Evolutionary conservation across 1,140 invertebrate species (phyloP), one percentile per base, ranked within the genome.

Genomic region (Dermatophagoides farinae): DNA sequence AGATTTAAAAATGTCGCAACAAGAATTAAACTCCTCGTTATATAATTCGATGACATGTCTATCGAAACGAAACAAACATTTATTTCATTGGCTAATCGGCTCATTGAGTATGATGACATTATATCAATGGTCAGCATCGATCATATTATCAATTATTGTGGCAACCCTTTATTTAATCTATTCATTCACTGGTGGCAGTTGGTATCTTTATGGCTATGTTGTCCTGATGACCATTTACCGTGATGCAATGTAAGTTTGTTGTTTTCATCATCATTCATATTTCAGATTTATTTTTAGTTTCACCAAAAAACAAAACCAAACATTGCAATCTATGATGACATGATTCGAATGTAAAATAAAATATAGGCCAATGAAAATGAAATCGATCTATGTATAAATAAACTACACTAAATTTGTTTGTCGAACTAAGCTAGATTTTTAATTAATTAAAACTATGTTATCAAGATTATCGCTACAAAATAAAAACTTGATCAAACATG

Each of bases 231-330:
- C 62, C 18, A 16, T 52, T 23, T 22, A 43, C 16, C 62, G 62
- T 25, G 62, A 63, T 57, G 37, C 46, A 53, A 61, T 44, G 61
- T 62, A 54, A 61, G 61, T 62, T 16, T 18, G 8, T 31, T 40
- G 6, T 50, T 50, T n/a, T 60, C 14, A 43, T 49, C 47, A 49
- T 49, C 18, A 49, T 10, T 10, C 47, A 49, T 49, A 9, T n/a
- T n/a, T n/a, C n/a, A n/a, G n/a, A n/a, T n/a, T n/a, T n/a, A n/a
- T n/a, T n/a, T n/a, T n/a, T n/a, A n/a, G n/a, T n/a, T n/a, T n/a
- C n/a, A n/a, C n/a, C n/a, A n/a, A n/a, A n/a, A n/a, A n/a, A n/a
- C n/a, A n/a, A n/a, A n/a, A n/a, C n/a, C n/a, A n/a, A n/a, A n/a
- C n/a, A n/a, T n/a, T n/a, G n/a, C n/a, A n/a, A 46, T 46, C 20